These are phyloP conservation scores for Cydia splendana DNA, from an alignment of 1,140 invertebrate genomes.

Conservation along the genomic window DNA sequence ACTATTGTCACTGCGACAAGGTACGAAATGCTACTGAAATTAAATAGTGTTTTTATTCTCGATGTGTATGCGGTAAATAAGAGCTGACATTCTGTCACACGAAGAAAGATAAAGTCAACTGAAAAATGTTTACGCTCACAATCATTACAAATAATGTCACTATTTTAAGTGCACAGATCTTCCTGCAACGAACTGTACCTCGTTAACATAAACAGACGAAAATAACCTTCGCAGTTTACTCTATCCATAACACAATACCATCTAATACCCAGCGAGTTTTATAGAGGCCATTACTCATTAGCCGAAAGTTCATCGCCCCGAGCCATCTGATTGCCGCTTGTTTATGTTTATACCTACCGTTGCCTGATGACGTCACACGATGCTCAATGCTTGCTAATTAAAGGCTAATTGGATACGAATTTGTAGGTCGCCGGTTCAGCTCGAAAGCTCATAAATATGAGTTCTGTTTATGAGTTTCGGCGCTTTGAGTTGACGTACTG, in stretches of 20 bases:
- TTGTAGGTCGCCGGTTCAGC: conserved; percentile 3
- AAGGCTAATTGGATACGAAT: conserved; percentile 3
- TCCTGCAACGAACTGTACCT: neutral
- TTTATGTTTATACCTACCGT: conserved; percentile 13
- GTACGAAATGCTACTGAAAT: too few species aligned
- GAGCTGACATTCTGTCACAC: too few species aligned
- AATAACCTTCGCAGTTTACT: neutral
- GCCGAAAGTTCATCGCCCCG: conserved; percentile 6
- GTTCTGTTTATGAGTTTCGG: neutral
- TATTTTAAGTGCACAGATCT: neutral
- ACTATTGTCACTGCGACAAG: too few species aligned
- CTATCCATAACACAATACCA: neutral
- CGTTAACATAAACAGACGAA: neutral
- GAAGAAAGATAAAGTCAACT: too few species aligned
- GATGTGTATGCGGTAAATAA: too few species aligned
- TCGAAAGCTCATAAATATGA: neutral
- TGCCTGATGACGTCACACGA: neutral
- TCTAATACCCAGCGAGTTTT: neutral
- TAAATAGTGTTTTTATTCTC: too few species aligned
- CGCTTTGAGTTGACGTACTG: conserved; percentile 8
- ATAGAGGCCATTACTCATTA: conserved; percentile 9
- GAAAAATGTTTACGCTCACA: too few species aligned
- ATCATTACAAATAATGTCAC: neutral
- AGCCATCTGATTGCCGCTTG: conserved; percentile 8
- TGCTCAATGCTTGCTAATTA: conserved; percentile 13